Evolutionary conservation across 2,113 vertebrate species (phyloP), one percentile per base, ranked within the genome.

Genomic region (Catagonus wagneri): DNA sequence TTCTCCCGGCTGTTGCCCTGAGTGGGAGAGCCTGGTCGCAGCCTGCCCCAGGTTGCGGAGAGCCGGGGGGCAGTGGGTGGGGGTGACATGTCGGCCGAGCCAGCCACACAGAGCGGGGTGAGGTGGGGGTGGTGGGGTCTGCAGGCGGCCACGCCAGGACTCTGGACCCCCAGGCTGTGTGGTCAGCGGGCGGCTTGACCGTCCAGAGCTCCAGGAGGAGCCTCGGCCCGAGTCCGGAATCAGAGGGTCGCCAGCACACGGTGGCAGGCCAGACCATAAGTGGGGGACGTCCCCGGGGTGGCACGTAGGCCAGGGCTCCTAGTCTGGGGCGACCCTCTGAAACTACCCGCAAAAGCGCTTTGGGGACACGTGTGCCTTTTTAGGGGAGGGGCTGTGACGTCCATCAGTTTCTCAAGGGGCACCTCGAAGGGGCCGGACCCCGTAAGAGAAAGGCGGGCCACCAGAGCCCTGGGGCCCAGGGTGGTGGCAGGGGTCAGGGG

Each of bases 301-400:
- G 71, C 22, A 1, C 13, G 0, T 17, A 2, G 16, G 34, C 56
- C 0, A 2, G 4, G n/a, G 69, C 5, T 63, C 52, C 23, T 16
- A 6, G 61, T 6, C 29, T 27, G 54, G 1, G 19, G 7, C 23
- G 88, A 74, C 16, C 20, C 66, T 69, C 29, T 71, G 61, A 86
- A 4, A 20, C 1, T 0, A 20, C 29, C 76, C 61, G 13, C 22
- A 4, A 1, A 54, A 76, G 36, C 6, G 9, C 22, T 0, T 10
- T 9, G n/a, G 13, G 68, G 56, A 15, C 25, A 0, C 0, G 0
- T 13, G 56, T 2, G 0, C 34, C 2, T 6, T 58, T 7, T 63
- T 22, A 1, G 34, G 61, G 11, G 52, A 29, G 7, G 16, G 60
- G 9, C 36, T 7, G 0, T 29, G 3, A 5, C 1, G 17, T 2